Percentiles rank a stretch among this genome's conserved stretches.
Conservation (phyloP, 2,113 vertebrate species). For the Bufo bufo region DNA sequence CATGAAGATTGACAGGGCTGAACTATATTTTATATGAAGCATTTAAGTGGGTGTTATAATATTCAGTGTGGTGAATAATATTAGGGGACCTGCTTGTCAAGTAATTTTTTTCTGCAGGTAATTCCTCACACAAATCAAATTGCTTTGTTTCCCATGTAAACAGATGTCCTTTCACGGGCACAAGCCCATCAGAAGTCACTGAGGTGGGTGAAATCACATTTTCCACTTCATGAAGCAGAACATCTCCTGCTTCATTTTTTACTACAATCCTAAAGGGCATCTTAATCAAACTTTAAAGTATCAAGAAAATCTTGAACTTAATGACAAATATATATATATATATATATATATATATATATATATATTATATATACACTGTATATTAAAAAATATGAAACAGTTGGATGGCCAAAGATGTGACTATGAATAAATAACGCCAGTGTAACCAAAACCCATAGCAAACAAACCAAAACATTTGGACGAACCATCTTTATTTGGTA, state of each 20-base stretch:
- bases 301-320: background rate
- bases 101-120: conserved; percentile 43
- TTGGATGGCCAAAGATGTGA: too few species aligned
- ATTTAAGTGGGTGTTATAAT: conserved; percentile 26
- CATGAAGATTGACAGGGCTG: background rate
- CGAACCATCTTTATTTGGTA: too few species aligned
- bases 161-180: conserved; percentile 68
- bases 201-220: conserved; percentile 79
- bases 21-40: background rate
- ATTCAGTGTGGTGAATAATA: conserved; percentile 15
- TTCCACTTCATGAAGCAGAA: conserved; percentile 76
- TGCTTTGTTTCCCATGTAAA: conserved; percentile 62
- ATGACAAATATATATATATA: background rate
- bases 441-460: too few species aligned
- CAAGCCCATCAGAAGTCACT: conserved; percentile 73
- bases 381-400: too few species aligned
- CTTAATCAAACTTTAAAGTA: conserved; percentile 65
- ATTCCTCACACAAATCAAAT: conserved; percentile 32
- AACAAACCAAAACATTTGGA: too few species aligned
- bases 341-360: background rate
- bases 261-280: conserved; percentile 66
- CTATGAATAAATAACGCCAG: too few species aligned
- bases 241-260: conserved; percentile 69
- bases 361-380: background rate
- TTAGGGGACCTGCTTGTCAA: conserved; percentile 33